A percentile compares a stretch with the other conserved stretches of the same genome.
Conservation (phyloP, 2,797 vertebrate species). For the Brachymystax lenok region DNA sequence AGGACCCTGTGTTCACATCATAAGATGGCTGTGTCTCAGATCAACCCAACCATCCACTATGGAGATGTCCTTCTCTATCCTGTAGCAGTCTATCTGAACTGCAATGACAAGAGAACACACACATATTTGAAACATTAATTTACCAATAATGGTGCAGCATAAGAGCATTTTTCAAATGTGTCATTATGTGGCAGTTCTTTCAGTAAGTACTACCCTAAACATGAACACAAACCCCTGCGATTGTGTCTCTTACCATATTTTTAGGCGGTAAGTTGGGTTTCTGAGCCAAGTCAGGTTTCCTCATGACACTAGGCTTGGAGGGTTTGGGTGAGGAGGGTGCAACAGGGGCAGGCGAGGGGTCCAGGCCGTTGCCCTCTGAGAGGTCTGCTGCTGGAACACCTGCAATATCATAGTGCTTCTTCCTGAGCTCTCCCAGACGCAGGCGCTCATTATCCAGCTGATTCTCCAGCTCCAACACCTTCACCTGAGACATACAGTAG, state of each 20-base stretch:
- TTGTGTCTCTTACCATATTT: slow-evolving; percentile 62
- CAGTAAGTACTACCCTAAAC: not conserved
- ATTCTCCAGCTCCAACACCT: slow-evolving; percentile 91
- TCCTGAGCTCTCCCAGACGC: slow-evolving; percentile 89
- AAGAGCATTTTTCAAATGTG: not conserved
- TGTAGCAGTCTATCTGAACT: slow-evolving; percentile 69
- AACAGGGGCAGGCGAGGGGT: slow-evolving; percentile 8
- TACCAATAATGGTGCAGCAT: not conserved
- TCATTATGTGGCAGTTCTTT: not conserved
- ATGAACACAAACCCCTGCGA: not conserved
- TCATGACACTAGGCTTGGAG: slow-evolving; percentile 72
- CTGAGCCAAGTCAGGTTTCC: slow-evolving; percentile 87
- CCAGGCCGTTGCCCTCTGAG: slow-evolving; percentile 63
- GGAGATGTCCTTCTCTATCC: slow-evolving; percentile 31
- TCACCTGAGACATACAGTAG: slow-evolving; percentile 78
- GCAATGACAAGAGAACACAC: slow-evolving; percentile 41
- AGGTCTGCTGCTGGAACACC: slow-evolving; percentile 67
- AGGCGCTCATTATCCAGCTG: slow-evolving; percentile 86
- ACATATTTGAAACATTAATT: not conserved
- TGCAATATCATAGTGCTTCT: slow-evolving; percentile 88
- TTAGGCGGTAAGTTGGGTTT: slow-evolving; percentile 81
- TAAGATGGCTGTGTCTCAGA: slow-evolving; percentile 32
- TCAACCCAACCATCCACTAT: slow-evolving; percentile 26
- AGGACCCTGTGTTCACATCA: slow-evolving; percentile 35
- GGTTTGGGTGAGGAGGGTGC: slow-evolving; percentile 69